Conservation (phyloP, 2,113 vertebrate genomes). For the Steatornis caripensis region DNA sequence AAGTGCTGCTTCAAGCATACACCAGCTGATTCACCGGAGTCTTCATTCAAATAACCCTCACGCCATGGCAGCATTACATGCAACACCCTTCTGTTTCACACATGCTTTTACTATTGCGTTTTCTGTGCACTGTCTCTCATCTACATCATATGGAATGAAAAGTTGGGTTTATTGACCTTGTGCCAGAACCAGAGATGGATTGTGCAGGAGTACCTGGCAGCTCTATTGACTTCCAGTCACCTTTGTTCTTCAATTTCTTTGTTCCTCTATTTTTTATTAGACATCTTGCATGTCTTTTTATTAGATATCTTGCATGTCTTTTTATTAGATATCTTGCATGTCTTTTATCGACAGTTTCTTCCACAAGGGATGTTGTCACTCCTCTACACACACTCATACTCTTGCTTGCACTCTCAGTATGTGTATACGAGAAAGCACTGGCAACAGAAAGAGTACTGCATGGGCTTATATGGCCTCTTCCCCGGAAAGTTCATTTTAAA, state of each 20-base stretch:
- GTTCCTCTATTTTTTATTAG: too few species aligned
- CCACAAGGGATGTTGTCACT: background rate
- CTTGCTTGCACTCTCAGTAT: background rate
- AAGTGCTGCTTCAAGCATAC: background rate
- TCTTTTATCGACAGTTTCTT: background rate
- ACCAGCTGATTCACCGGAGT: background rate
- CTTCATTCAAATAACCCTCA: background rate
- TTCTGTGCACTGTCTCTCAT: background rate
- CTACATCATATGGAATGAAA: background rate
- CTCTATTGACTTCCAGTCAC: background rate
- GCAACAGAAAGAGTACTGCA: background rate
- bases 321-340: background rate
- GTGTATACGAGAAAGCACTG: background rate
- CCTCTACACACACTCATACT: background rate
- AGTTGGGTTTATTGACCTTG: background rate
- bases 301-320: too few species aligned
- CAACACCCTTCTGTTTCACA: background rate
- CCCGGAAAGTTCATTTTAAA: background rate
- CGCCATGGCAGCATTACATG: accelerated
- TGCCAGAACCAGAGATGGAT: background rate
- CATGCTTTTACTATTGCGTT: background rate
- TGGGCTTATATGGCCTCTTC: background rate
- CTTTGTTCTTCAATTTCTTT: background rate
- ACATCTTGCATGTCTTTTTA: too few species aligned
- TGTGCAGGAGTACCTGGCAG: background rate